Evolutionary conservation across 2,888 invertebrate genomes (phyloP).

Genomic region (Oscheius myriophilus): DNA sequence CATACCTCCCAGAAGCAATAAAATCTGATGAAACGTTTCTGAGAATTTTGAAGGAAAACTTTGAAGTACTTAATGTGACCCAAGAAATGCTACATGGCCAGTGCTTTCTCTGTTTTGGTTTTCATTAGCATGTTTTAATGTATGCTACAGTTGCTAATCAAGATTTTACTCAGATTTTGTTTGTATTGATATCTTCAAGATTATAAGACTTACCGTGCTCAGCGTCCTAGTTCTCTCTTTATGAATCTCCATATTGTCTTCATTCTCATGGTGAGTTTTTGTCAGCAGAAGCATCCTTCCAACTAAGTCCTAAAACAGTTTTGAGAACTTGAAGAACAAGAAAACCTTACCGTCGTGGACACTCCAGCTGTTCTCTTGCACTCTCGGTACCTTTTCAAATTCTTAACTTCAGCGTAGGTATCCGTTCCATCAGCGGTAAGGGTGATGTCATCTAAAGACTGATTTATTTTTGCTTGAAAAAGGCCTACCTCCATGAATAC

Average conservation of each 20-base stretch:
- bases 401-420: slow-evolving; percentile 92
- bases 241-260: slow-evolving; percentile 52
- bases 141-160: too few relatives aligned
- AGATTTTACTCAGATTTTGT: too few relatives aligned
- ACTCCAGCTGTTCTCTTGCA: slow-evolving; percentile 94
- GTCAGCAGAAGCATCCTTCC: slow-evolving; percentile 69
- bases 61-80: too few relatives aligned
- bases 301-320: slow-evolving; percentile 58
- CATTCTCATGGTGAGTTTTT: slow-evolving; percentile 63
- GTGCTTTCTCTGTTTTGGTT: too few relatives aligned
- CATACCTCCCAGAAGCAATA: too few relatives aligned
- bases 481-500: slow-evolving; percentile 76
- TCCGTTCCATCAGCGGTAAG: slow-evolving; percentile 93
- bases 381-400: slow-evolving; percentile 86
- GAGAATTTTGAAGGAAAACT: too few relatives aligned
- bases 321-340: background rate
- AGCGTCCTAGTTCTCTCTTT: slow-evolving; percentile 16
- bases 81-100: too few relatives aligned
- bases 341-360: slow-evolving; percentile 83
- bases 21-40: too few relatives aligned
- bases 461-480: too few relatives aligned
- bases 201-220: slow-evolving; percentile 29
- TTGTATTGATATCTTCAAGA: too few relatives aligned
- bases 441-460: slow-evolving; percentile 89
- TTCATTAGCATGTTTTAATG: too few relatives aligned